Evolutionary conservation across 2,113 vertebrate species (phyloP).

Genomic region (Morone saxatilis): DNA sequence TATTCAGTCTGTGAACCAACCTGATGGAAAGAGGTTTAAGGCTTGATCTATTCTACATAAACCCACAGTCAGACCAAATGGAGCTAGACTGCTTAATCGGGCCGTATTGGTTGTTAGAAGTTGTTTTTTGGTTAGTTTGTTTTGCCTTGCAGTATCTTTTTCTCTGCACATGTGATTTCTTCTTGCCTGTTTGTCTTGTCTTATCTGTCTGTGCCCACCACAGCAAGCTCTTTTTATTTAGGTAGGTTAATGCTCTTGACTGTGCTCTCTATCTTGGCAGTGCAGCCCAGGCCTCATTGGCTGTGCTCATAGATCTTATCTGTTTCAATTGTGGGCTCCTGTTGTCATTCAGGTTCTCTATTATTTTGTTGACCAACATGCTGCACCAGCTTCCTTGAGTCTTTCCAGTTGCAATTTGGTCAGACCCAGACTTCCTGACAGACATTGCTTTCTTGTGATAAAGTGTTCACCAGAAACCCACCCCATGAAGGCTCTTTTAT

Average conservation of each 20-base stretch:
- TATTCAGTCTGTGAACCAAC: neutral
- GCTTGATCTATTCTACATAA: constrained; percentile 13
- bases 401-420: constrained; percentile 37
- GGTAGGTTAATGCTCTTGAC: constrained; percentile 54
- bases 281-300: constrained; percentile 51
- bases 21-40: constrained; percentile 1
- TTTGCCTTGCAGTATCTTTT: constrained; percentile 26
- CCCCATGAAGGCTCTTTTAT: constrained; percentile 41
- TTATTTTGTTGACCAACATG: constrained; percentile 50
- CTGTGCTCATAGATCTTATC: constrained; percentile 56
- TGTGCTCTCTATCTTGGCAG: constrained; percentile 48
- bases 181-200: constrained; percentile 38
- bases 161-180: constrained; percentile 41
- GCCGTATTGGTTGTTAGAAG: neutral
- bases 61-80: neutral
- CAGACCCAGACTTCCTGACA: constrained; percentile 27
- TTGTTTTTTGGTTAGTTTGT: constrained; percentile 5
- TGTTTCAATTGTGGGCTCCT: constrained; percentile 24
- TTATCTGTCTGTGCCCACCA: constrained; percentile 50
- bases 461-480: constrained; percentile 34
- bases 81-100: constrained; percentile 4
- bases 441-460: constrained; percentile 40
- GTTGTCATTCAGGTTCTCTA: constrained; percentile 52
- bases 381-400: constrained; percentile 33
- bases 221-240: constrained; percentile 41